A percentile compares a stretch with the other conserved stretches of the same genome.
Conservation (phyloP, 2,888 invertebrate genomes). For the Leptopterna dolabrata region DNA sequence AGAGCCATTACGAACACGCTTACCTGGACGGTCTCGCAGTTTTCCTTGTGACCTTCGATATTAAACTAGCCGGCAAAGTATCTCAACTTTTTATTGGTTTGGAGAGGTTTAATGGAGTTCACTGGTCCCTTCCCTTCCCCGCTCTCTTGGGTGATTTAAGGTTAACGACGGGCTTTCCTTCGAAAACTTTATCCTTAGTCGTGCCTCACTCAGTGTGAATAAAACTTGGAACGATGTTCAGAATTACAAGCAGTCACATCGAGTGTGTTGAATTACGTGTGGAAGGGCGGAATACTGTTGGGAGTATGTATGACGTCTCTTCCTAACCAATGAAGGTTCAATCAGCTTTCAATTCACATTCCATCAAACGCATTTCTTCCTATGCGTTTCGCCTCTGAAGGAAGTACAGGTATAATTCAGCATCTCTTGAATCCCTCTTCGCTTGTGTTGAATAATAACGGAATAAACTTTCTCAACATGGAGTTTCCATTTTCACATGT, state of each 20-base stretch:
- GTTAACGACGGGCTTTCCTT: background rate
- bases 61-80: background rate
- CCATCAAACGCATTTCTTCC: background rate
- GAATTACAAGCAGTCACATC: slow-evolving; percentile 6
- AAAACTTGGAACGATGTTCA: background rate
- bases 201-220: background rate
- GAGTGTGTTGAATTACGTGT: background rate
- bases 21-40: background rate
- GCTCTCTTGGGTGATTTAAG: background rate
- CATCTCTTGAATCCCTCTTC: no score
- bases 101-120: background rate
- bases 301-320: background rate
- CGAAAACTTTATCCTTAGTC: background rate
- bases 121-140: background rate
- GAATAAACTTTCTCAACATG: no score
- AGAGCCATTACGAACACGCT: background rate
- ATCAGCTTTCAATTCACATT: background rate
- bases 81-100: background rate
- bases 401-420: no score
- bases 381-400: background rate
- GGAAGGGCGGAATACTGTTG: background rate
- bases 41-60: background rate
- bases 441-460: no score
- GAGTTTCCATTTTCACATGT: no score
- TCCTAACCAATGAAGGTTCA: background rate